Evolutionary conservation across 2,888 invertebrate species (phyloP), one percentile per base, ranked within the genome.

Genomic region (Agrochola lota): DNA sequence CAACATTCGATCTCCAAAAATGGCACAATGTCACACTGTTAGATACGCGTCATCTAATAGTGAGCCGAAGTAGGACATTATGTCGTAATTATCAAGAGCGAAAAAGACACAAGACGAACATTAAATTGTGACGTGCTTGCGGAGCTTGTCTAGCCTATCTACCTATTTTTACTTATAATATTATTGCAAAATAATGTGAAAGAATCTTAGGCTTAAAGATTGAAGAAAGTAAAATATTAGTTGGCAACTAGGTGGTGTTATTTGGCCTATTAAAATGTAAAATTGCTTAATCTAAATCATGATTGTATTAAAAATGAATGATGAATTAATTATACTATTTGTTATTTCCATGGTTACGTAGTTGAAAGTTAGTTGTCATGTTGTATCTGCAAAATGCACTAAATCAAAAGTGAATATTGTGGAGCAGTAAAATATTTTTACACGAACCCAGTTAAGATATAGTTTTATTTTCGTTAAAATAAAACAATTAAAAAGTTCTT

Each of bases 341-440:
- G 57, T 77, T 68, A 55, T 73, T 70, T 82, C 64, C n/a, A 20
- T 43, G 20, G 30, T 82, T n/a, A 52, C 20, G 1, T 62, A 30
- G 6, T 63, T 26, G 20, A 52, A 40, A 46, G 46, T 81, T 63
- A 63, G 17, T 23, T 69, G 49, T 59, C 52, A 52, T 15, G n/a
- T 63, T 83, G 68, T 60, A 62, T 69, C 73, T 64, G 35, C 59
- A 20, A 79, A 66, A 68, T 60, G 69, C 60, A 67, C 62, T 80
- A 72, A 78, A 80, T 76, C 69, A 74, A 52, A 70, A 52, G 68
- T 81, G 57, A 70, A 80, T 72, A 43, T 82, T 85, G 89, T 88
- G 90, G 89, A 91, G 91, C 91, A 91, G 92, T 90, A 81, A 49
- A 9, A 87, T 90, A 87, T 87, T 88, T 89, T 88, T 87, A 87